phyloP scores from a whole-genome alignment of 1,140 invertebrate species.

The Scaptomyza pallida region DNA sequence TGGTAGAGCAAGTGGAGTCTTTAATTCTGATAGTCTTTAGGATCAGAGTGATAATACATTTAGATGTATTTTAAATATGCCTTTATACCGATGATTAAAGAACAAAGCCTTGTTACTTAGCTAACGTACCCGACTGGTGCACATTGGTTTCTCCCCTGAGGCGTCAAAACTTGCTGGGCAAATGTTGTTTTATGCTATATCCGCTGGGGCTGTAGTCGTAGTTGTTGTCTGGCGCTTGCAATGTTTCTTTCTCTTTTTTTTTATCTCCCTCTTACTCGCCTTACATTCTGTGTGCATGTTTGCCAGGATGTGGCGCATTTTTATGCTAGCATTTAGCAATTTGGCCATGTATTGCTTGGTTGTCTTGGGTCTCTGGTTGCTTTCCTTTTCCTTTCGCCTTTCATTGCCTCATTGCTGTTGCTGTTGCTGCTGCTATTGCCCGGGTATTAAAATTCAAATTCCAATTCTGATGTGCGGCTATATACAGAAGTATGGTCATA shows the following conservation, averaged over 20 bases:
- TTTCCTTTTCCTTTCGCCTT: slow-evolving; percentile 44
- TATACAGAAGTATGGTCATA: too few species aligned
- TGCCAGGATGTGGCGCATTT: slow-evolving; percentile 42
- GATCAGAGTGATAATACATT: too few species aligned
- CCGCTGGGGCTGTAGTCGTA: slow-evolving; percentile 3
- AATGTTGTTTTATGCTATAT: slow-evolving; percentile 43
- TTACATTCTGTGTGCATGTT: slow-evolving; percentile 6
- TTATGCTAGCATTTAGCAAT: slow-evolving; percentile 55
- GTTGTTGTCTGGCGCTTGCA: slow-evolving; percentile 26
- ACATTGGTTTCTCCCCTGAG: too few species aligned
- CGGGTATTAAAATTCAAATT: slow-evolving; percentile 49
- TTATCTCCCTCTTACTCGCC: too few species aligned
- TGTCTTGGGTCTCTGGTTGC: neutral
- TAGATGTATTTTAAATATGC: too few species aligned
- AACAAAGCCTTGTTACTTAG: too few species aligned
- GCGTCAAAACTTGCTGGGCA: too few species aligned
- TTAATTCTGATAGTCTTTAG: too few species aligned
- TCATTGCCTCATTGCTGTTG: slow-evolving; percentile 23
- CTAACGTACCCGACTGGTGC: too few species aligned
- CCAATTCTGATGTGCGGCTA: slow-evolving; percentile 50
- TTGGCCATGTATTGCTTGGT: slow-evolving; percentile 39
- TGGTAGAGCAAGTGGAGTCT: too few species aligned
- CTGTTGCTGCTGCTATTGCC: neutral
- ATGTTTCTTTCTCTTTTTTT: neutral
- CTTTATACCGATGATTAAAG: too few species aligned